Conservation (phyloP, 2,888 invertebrate species). For the Hydropsyche betteni region DNA sequence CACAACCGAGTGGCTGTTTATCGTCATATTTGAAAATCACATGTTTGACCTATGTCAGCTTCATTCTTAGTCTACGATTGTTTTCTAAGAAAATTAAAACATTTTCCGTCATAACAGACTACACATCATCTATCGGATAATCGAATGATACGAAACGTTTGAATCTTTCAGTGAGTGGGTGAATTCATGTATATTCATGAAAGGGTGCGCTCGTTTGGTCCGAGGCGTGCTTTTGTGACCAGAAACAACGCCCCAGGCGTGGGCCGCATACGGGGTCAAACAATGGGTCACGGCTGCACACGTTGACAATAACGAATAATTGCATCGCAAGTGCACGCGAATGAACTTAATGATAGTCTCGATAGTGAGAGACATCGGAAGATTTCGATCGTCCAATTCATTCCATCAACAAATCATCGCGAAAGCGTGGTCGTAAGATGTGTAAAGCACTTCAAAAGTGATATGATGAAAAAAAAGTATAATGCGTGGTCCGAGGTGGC, state of each 20-base stretch:
- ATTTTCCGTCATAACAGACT: too few species aligned
- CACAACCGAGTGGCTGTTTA: background rate
- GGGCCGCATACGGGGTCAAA: slow-evolving; percentile 30
- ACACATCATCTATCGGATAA: too few species aligned
- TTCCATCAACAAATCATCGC: background rate
- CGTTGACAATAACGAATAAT: slow-evolving; percentile 35
- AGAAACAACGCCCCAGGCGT: slow-evolving; percentile 40
- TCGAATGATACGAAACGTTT: background rate
- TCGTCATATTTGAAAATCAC: background rate
- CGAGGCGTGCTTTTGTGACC: slow-evolving; percentile 33
- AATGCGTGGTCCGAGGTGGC: slow-evolving; percentile 22
- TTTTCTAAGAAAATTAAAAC: too few species aligned
- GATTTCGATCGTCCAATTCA: too few species aligned
- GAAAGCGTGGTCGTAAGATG: slow-evolving; percentile 8
- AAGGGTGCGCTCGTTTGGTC: slow-evolving; percentile 24
- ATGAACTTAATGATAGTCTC: too few species aligned
- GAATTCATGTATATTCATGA: slow-evolving; percentile 24
- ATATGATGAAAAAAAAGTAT: background rate
- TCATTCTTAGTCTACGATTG: too few species aligned
- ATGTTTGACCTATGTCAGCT: too few species aligned
- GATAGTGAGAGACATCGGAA: background rate
- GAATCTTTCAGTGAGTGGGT: background rate
- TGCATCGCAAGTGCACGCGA: background rate
- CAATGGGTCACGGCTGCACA: slow-evolving; percentile 33
- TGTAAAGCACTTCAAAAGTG: too few species aligned